Evolutionary conservation across 2,797 vertebrate genomes (phyloP).

Genomic region (Eospalax fontanierii): DNA sequence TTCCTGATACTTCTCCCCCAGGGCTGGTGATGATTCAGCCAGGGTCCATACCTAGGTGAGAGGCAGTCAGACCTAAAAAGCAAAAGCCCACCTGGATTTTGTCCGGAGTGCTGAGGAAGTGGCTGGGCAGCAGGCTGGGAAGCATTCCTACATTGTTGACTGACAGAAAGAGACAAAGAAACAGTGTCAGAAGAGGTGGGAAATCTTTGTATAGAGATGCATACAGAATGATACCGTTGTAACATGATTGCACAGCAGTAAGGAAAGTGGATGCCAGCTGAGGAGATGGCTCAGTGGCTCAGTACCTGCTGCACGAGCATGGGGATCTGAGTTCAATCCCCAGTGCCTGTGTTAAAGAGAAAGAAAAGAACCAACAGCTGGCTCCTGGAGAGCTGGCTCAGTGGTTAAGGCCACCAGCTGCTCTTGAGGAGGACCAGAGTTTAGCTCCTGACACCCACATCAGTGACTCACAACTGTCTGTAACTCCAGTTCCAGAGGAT

Average conservation of each 20-base stretch:
- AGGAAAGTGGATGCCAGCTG: neutral
- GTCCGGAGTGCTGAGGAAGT: constrained; percentile 89
- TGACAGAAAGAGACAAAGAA: constrained; percentile 81
- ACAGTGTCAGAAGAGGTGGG: constrained; percentile 10
- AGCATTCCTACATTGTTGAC: constrained; percentile 95
- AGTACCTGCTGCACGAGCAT: neutral
- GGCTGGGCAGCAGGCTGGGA: constrained; percentile 87
- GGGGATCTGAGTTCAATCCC: neutral
- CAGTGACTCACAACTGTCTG: neutral
- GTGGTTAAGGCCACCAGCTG: neutral
- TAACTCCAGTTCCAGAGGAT: too few species aligned
- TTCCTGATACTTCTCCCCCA: neutral
- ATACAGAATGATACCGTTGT: neutral
- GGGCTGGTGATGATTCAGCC: neutral
- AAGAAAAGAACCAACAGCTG: neutral
- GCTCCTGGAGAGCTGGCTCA: neutral
- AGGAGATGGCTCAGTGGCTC: neutral
- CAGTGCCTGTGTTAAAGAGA: neutral
- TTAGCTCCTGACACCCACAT: neutral
- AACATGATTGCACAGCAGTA: neutral
- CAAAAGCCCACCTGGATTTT: constrained; percentile 90
- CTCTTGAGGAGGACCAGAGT: neutral
- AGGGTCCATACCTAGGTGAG: neutral
- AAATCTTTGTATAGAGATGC: neutral
- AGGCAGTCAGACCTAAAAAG: neutral